phyloP scores from a whole-genome alignment of 2,797 vertebrate genomes.

The Catamblyrhynchus diadema region DNA sequence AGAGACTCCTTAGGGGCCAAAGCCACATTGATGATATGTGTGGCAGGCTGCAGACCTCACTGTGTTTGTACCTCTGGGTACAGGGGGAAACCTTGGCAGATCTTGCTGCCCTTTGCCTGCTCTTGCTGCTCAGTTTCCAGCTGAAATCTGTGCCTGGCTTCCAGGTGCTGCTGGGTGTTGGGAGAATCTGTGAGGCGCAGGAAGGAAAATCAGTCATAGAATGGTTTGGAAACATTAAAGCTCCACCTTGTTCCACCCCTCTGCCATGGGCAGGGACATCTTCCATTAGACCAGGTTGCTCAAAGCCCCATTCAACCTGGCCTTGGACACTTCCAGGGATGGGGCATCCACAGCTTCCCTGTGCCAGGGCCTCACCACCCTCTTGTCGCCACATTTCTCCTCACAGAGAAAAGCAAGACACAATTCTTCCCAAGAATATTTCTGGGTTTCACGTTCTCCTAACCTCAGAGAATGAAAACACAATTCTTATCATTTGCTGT shows the following conservation, averaged over 20 bases:
- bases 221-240: not conserved
- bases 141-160: not conserved
- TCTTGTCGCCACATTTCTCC: not conserved
- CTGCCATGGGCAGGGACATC: not conserved
- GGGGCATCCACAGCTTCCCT: not conserved
- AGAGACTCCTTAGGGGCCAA: not conserved
- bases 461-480: not conserved
- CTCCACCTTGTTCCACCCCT: not conserved
- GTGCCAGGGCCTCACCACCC: not conserved
- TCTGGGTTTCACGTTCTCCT: not conserved
- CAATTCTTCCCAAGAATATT: not conserved
- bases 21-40: rapidly evolving
- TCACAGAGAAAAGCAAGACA: not conserved
- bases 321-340: too few relatives aligned
- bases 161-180: not conserved
- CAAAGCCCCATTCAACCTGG: not conserved
- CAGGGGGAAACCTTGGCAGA: not conserved
- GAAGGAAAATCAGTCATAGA: not conserved
- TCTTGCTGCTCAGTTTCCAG: not conserved
- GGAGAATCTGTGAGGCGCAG: not conserved
- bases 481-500: not conserved
- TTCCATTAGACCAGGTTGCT: not conserved
- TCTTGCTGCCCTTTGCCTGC: not conserved
- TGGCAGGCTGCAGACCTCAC: not conserved
- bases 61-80: not conserved